phyloP scores from a whole-genome alignment of 1,140 invertebrate species.

The Tetramorium simillimum region DNA sequence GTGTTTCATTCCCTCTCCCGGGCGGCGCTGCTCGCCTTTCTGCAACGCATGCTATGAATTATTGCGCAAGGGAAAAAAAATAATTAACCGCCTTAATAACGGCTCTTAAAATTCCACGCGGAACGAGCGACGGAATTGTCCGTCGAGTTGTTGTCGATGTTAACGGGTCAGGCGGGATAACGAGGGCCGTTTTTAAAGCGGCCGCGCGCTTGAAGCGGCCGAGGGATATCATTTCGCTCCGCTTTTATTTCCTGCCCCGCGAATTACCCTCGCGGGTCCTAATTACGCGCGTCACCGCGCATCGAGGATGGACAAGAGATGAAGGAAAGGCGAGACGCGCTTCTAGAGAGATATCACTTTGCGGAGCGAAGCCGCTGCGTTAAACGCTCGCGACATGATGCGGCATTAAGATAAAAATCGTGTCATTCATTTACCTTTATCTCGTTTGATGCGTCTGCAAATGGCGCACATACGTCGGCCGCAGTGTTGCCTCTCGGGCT shows the following conservation, averaged over 20 bases:
- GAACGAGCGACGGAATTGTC: constrained; percentile 30
- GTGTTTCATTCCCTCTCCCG: constrained; percentile 46
- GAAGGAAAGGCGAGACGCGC: neutral
- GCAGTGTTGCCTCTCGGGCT: constrained; percentile 84
- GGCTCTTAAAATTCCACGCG: constrained; percentile 45
- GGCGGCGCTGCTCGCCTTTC: constrained; percentile 7
- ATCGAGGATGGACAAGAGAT: neutral
- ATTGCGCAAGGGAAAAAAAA: constrained; percentile 31
- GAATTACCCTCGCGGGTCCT: neutral
- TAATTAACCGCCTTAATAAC: constrained; percentile 62
- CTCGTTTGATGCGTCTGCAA: constrained; percentile 84
- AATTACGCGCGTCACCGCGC: neutral
- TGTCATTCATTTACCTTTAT: constrained; percentile 81
- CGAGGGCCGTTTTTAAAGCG: neutral
- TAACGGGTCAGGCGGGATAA: constrained; percentile 12
- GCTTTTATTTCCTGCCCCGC: constrained; percentile 29
- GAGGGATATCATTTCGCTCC: neutral
- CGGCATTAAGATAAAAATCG: constrained; percentile 51
- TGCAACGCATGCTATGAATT: constrained; percentile 50
- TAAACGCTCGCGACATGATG: constrained; percentile 20
- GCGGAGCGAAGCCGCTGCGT: neutral
- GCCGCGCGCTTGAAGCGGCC: neutral
- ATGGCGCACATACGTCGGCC: constrained; percentile 84
- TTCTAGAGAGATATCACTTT: neutral
- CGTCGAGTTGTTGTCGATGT: constrained; percentile 40